Evolutionary conservation across 2,888 invertebrate genomes (phyloP).

Genomic region (Thymelicus lineola): DNA sequence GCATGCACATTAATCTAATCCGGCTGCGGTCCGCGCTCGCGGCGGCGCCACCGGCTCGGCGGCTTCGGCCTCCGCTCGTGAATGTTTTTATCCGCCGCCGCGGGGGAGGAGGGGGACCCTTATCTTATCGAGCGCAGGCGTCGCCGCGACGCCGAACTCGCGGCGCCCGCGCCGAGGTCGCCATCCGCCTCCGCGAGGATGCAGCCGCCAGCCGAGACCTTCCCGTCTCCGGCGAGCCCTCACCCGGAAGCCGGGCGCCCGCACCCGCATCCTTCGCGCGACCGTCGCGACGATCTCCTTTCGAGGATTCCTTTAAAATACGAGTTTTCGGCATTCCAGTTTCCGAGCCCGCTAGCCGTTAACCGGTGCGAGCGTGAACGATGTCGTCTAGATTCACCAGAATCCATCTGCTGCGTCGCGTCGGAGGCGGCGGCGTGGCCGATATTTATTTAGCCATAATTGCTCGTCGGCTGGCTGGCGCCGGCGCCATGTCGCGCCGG

Average conservation of each 20-base stretch:
- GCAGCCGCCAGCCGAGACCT: background rate
- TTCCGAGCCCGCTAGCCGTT: slow-evolving; percentile 56
- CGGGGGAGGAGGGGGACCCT: slow-evolving; percentile 47
- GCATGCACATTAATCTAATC: slow-evolving; percentile 60
- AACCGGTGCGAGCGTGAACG: slow-evolving; percentile 61
- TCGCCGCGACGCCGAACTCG: slow-evolving; percentile 55
- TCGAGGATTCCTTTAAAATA: slow-evolving; percentile 53
- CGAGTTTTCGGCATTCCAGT: slow-evolving; percentile 39
- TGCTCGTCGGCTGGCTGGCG: slow-evolving; percentile 83
- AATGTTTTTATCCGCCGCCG: slow-evolving; percentile 65
- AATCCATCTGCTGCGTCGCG: slow-evolving; percentile 76
- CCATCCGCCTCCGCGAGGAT: slow-evolving; percentile 43
- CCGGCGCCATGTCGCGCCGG: slow-evolving; percentile 81
- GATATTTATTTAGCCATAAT: slow-evolving; percentile 85
- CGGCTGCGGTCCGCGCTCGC: slow-evolving; percentile 52
- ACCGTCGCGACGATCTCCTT: slow-evolving; percentile 47
- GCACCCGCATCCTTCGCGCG: slow-evolving; percentile 62
- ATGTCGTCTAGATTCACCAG: slow-evolving; percentile 75
- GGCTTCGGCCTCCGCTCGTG: slow-evolving; percentile 65
- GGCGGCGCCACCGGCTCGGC: slow-evolving; percentile 60
- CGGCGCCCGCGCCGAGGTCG: slow-evolving; percentile 55
- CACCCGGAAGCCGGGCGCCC: slow-evolving; percentile 50
- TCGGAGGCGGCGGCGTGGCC: slow-evolving; percentile 76
- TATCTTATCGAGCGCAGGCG: slow-evolving; percentile 67
- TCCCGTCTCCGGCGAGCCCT: background rate